Evolutionary conservation across 2,113 vertebrate genomes (phyloP).

Genomic region (Eublepharis macularius): DNA sequence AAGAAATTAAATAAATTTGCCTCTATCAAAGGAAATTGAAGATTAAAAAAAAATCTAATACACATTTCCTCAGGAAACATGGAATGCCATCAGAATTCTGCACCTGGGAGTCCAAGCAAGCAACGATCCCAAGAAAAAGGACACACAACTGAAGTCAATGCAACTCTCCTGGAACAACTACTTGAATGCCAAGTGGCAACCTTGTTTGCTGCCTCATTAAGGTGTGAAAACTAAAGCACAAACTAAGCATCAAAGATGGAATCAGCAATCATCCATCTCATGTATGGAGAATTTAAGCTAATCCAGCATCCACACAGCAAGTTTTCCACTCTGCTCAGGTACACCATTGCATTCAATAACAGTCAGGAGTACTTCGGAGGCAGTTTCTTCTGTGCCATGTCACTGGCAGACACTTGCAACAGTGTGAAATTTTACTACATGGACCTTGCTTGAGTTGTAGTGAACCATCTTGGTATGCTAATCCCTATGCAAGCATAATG

Average conservation of each 20-base stretch:
- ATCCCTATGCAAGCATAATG: too few species aligned
- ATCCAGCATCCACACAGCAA: background rate
- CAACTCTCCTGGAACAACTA: too few species aligned
- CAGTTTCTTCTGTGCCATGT: background rate
- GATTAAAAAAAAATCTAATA: background rate
- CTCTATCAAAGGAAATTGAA: background rate
- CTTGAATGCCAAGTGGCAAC: background rate
- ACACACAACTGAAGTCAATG: background rate
- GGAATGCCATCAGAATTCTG: too few species aligned
- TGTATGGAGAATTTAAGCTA: background rate
- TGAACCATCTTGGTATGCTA: too few species aligned
- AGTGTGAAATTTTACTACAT: too few species aligned
- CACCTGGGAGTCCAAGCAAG: background rate
- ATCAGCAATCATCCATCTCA: background rate
- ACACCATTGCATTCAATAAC: background rate
- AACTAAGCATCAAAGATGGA: background rate
- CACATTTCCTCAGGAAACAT: too few species aligned
- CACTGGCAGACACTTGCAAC: too few species aligned
- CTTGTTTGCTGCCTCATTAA: background rate
- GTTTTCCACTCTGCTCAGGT: background rate
- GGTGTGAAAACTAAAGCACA: background rate
- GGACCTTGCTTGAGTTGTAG: too few species aligned
- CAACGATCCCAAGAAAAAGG: background rate
- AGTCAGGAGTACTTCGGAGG: background rate
- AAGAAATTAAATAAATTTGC: constrained; percentile 15